Conservation (phyloP, 2,888 invertebrate genomes). For the Drosophila glabriapex region DNA sequence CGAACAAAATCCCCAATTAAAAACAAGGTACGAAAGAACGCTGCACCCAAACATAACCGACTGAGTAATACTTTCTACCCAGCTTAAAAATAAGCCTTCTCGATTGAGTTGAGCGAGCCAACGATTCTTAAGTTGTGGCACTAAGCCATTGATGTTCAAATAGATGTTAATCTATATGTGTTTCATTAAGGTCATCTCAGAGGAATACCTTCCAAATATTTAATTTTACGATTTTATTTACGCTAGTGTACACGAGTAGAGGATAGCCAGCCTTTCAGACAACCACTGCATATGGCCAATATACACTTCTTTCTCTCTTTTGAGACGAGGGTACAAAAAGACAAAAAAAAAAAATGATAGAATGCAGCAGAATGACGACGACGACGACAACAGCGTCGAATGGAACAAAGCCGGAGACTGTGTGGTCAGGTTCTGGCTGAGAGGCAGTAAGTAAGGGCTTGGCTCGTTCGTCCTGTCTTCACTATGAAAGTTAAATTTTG, state of each 20-base stretch:
- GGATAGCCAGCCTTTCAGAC: slow-evolving; percentile 1
- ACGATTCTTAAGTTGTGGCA: not conserved
- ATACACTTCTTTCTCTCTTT: not conserved
- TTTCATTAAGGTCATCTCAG: not conserved
- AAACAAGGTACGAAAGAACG: not conserved
- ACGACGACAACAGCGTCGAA: slow-evolving; percentile 26
- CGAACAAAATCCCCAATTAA: slow-evolving; percentile 1
- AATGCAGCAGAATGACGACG: slow-evolving; percentile 15
- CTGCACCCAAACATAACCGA: not conserved
- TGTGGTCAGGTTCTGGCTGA: slow-evolving; percentile 10
- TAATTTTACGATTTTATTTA: not conserved
- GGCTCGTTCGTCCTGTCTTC: slow-evolving; percentile 16
- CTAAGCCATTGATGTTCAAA: not conserved
- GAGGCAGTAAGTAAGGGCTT: slow-evolving; percentile 2
- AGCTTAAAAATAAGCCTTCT: not conserved
- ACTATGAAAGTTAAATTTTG: slow-evolving; percentile 76
- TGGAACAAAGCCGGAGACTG: slow-evolving; percentile 4
- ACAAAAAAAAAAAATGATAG: slow-evolving; percentile 16
- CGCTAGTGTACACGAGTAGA: not conserved
- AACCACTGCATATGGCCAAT: not conserved
- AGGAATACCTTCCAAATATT: not conserved
- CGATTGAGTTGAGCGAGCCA: not conserved
- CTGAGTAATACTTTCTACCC: not conserved
- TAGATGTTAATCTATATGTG: not conserved
- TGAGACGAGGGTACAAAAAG: not conserved